Conservation (phyloP, 2,888 invertebrate genomes). For the Fragum fragum region DNA sequence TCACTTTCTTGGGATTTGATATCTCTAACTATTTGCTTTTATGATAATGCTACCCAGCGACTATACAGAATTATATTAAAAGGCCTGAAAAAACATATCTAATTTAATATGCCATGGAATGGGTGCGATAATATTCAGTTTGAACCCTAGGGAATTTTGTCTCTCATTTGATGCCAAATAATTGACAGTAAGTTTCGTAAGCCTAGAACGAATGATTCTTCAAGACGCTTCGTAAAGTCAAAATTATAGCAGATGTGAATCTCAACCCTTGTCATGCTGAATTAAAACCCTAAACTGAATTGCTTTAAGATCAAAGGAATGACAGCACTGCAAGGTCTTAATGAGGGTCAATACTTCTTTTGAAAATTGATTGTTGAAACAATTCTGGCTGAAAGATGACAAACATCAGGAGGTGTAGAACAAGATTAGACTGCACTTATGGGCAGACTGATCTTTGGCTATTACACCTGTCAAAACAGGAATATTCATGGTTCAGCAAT, state of each 20-base stretch:
- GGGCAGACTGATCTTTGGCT: too few species aligned
- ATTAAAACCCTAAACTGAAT: too few species aligned
- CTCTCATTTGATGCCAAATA: conserved; percentile 16
- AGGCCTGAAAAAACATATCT: conserved; percentile 58
- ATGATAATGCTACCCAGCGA: conserved; percentile 53
- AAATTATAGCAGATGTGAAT: background rate
- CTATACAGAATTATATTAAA: conserved; percentile 67
- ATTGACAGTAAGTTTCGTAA: conserved; percentile 31
- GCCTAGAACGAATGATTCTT: conserved; percentile 14
- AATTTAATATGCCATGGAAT: conserved; percentile 62
- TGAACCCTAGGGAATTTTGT: conserved; percentile 43
- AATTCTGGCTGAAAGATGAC: too few species aligned
- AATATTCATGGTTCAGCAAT: too few species aligned
- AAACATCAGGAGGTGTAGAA: too few species aligned
- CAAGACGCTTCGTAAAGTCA: background rate
- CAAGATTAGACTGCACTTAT: too few species aligned
- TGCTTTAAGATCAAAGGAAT: too few species aligned
- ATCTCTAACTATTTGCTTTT: conserved; percentile 63
- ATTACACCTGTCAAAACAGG: too few species aligned
- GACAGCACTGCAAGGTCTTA: too few species aligned
- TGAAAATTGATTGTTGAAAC: too few species aligned
- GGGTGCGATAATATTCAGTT: conserved; percentile 42
- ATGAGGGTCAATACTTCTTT: too few species aligned
- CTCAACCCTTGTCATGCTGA: too few species aligned
- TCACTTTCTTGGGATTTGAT: conserved; percentile 60